Evolutionary conservation across 1,140 invertebrate genomes (phyloP).

Genomic region (Whitmania pigra): DNA sequence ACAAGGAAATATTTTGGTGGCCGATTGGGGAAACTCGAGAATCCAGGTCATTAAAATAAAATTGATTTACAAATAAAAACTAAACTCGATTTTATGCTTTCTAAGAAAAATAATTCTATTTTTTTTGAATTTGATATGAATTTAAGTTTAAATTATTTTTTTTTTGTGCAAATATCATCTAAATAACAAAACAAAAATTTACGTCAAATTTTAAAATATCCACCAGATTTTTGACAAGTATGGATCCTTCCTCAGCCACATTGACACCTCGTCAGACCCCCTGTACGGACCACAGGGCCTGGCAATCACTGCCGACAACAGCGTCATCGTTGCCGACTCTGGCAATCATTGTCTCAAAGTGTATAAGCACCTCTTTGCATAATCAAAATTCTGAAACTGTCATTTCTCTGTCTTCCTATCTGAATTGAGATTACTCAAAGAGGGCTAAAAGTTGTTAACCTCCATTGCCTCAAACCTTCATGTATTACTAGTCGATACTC

Average conservation of each 20-base stretch:
- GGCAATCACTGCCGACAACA: conserved; percentile 43
- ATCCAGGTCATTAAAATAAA: conserved; percentile 43
- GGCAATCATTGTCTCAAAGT: conserved; percentile 52
- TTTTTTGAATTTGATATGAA: neutral
- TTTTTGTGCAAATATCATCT: neutral
- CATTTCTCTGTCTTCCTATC: too few species aligned
- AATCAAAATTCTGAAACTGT: neutral
- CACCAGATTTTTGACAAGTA: conserved; percentile 48
- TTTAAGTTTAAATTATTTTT: too few species aligned
- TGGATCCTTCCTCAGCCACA: conserved; percentile 48
- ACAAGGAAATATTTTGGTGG: conserved; percentile 48
- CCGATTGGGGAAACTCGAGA: conserved; percentile 51
- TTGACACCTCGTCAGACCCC: conserved; percentile 47
- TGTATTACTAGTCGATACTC: too few species aligned
- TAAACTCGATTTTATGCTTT: too few species aligned
- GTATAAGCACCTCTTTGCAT: conserved; percentile 46
- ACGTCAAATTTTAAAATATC: neutral
- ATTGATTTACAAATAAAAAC: too few species aligned
- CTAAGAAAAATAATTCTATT: neutral
- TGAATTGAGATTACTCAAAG: too few species aligned
- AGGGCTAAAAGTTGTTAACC: too few species aligned
- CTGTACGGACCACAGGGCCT: conserved; percentile 51
- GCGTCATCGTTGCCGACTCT: conserved; percentile 49
- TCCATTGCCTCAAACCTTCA: too few species aligned
- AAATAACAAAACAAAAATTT: neutral